phyloP scores from a whole-genome alignment of 2,888 invertebrate genomes.

The Buathra laborator region DNA sequence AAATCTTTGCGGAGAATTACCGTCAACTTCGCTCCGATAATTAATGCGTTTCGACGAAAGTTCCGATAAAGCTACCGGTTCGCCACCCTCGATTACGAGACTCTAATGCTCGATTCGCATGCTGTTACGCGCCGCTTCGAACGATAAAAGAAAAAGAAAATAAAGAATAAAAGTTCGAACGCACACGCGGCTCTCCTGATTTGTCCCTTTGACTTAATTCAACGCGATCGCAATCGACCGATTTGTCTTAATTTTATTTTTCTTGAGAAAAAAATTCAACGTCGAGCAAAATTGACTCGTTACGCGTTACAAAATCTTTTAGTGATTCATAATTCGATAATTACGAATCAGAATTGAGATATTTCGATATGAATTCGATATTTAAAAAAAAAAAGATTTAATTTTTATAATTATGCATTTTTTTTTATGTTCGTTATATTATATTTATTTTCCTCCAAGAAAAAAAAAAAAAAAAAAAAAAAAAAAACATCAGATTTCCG shows the following conservation, averaged over 20 bases:
- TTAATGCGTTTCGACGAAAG: too few species aligned
- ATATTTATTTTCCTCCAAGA: too few species aligned
- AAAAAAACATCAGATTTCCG: too few species aligned
- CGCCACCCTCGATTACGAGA: slow-evolving; percentile 2
- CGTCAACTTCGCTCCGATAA: too few species aligned
- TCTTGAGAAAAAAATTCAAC: neutral
- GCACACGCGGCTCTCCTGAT: neutral
- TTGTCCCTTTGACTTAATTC: slow-evolving; percentile 74
- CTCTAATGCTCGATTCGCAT: slow-evolving; percentile 80
- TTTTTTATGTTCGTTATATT: too few species aligned
- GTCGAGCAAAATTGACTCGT: neutral
- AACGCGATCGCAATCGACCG: slow-evolving; percentile 81
- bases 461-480: too few species aligned
- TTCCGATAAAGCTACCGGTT: neutral
- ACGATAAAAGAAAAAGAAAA: slow-evolving; percentile 41
- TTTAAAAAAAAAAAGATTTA: too few species aligned
- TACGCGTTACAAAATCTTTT: neutral
- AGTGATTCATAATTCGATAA: neutral
- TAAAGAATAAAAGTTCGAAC: neutral
- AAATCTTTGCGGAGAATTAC: too few species aligned
- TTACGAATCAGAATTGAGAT: too few species aligned
- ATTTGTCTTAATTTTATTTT: slow-evolving; percentile 82
- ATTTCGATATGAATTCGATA: too few species aligned
- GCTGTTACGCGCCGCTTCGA: slow-evolving; percentile 61
- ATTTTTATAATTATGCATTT: too few species aligned